Evolutionary conservation across 1,140 invertebrate species (phyloP), one percentile per base, ranked within the genome.

Genomic region (Drosophila micromelanica): DNA sequence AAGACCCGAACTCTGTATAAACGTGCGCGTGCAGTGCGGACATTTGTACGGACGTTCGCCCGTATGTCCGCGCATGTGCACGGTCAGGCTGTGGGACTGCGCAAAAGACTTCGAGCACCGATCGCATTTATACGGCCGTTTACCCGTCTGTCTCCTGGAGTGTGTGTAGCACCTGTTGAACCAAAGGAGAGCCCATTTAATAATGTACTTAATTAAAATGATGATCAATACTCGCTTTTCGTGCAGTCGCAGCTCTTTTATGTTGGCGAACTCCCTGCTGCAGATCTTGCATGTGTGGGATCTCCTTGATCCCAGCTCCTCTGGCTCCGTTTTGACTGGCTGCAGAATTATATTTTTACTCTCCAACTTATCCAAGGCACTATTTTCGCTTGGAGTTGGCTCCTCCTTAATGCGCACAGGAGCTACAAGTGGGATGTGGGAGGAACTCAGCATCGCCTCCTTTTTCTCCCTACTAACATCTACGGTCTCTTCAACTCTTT

Each of bases 61-160:
- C 2, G 45, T 23, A 27, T 61, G 59, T 1, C 2, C 12, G 7
- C 45, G 59, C 17, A 37, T 35, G 20, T 61, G 59, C 32, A 49
- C 45, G 3, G 17, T 38, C n/a, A 49, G 32, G 9, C 20, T 38
- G 45, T 23, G 15, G 1, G 23, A 2, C 15, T 43, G 38, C 1
- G 11, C 15, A 4, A 52, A 68, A 5, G 12, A 37, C 64, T 12
- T 60, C n/a, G 23, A 9, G 37, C 64, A 68, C 6, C 51, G 27
- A 13, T 51, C 12, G 15, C 55, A 65, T 20, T 46, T 17, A 35
- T 30, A 45, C 17, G 13, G 55, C 2, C 51, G 32, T 1, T 45
- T 15, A 2, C 9, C 5, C n/a, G 23, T 32, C 20, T 40, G 32
- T 17, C 23, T 38, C 2, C 11, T 51, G 3, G 54, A 48, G 8